Evolutionary conservation across 1,140 invertebrate species (phyloP), one percentile per base, ranked within the genome.

Genomic region (Lordiphosa collinella): DNA sequence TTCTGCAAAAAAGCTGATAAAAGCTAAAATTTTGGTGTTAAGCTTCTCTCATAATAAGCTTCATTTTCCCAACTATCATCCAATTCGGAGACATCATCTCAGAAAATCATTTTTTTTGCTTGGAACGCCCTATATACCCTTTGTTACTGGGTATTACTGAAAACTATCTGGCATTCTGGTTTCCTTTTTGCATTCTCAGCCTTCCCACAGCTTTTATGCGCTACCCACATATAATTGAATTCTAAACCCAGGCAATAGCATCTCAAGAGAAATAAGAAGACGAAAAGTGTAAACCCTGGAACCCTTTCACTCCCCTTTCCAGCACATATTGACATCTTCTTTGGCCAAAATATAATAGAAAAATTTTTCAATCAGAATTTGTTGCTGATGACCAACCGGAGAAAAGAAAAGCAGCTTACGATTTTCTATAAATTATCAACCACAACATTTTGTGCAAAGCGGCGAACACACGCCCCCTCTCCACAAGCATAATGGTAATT

Each of bases 321-420:
- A 29, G 5, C 1, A 0, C 52, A 31, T 34, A 38, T 53, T 32
- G 22, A 0, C 58, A 62, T 29, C 12, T 14, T 11, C 54, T 52
- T 29, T 50, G 25, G 25, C 25, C 56, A 38, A 56, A 62, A 63
- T 41, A 62, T 75, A 74, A 80, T 80, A 54, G 57, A 59, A 63
- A 73, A 72, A 74, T 58, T 54, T 54, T 82, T 76, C 76, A 82
- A 84, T 82, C 78, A 84, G 72, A 58, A 67, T 76, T 72, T 76
- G 35, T 60, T 68, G 57, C 12, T 38, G 49, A 44, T 62, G 65
- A 41, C 58, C 65, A 54, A 49, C 41, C 25, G 8, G 18, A 12
- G 43, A 34, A 49, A 49, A 34, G 25, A 41, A 79, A 80, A 80
- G 61, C 74, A 41, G 69, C 74, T 80, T 74, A 79, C 64, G 64